Conservation (phyloP, 2,797 vertebrate genomes). For the Trachurus trachurus region DNA sequence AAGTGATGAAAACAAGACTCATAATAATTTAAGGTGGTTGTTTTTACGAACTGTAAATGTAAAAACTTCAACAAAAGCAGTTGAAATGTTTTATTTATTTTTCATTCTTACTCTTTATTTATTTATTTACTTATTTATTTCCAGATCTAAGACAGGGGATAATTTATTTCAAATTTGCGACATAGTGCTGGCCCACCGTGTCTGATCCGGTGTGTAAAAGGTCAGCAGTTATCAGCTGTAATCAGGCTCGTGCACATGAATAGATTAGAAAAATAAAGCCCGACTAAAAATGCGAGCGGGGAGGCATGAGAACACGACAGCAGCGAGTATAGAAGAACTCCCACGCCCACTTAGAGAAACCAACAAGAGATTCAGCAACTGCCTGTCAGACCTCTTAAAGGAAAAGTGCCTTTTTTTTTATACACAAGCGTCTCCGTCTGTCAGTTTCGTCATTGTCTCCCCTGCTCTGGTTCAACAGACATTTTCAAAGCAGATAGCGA, state of each 20-base stretch:
- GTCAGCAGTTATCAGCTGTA: constrained; percentile 23
- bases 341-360: not conserved
- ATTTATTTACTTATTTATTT: constrained; percentile 8
- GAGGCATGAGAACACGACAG: constrained; percentile 8
- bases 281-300: not conserved
- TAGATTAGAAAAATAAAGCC: constrained; percentile 17
- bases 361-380: not conserved
- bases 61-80: not conserved
- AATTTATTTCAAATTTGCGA: constrained; percentile 7
- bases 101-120: not conserved
- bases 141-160: not conserved
- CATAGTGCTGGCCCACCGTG: not conserved
- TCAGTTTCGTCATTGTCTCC: not conserved
- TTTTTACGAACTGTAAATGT: not conserved
- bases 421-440: constrained; percentile 1
- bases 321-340: not conserved
- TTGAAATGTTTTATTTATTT: not conserved
- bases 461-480: constrained; percentile 9
- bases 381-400: not conserved
- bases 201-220: constrained; percentile 17
- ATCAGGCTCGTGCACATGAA: constrained; percentile 18
- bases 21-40: not conserved
- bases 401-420: not conserved
- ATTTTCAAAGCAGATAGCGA: not conserved
- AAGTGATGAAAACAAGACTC: constrained; percentile 3